A percentile compares a stretch with the other conserved stretches of the same genome.
Evolutionary conservation across 2,888 invertebrate genomes (phyloP).

Genomic region (Stenichneumon culpator): DNA sequence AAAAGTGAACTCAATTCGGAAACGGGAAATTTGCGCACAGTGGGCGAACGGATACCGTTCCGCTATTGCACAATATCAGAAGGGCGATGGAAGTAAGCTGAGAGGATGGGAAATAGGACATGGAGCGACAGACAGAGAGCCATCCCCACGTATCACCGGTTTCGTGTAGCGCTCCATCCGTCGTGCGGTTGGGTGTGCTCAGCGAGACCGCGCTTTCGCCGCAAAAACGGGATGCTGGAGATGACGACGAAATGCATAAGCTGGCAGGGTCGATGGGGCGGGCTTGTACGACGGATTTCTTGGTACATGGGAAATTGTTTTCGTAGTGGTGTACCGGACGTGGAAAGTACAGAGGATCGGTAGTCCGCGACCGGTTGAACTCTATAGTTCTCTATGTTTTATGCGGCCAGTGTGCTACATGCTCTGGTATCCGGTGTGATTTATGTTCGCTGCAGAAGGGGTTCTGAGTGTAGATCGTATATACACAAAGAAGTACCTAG

Average conservation of each 20-base stretch:
- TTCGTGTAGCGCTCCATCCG: constrained; percentile 15
- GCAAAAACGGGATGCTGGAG: constrained; percentile 44
- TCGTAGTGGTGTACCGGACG: constrained; percentile 20
- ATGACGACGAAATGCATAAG: constrained; percentile 63
- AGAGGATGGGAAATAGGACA: constrained; percentile 28
- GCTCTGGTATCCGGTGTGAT: constrained; percentile 52
- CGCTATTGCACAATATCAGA: constrained; percentile 25
- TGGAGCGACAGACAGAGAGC: constrained; percentile 23
- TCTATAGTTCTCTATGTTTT: constrained; percentile 43
- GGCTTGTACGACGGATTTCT: constrained; percentile 43
- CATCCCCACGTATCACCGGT: constrained; percentile 24
- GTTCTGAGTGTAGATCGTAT: constrained; percentile 19
- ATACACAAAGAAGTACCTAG: constrained; percentile 37
- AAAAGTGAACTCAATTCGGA: constrained; percentile 61
- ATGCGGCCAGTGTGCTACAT: constrained; percentile 29
- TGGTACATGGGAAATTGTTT: constrained; percentile 55
- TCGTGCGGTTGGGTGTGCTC: constrained; percentile 10
- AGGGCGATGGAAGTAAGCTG: constrained; percentile 32
- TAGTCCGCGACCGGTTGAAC: constrained; percentile 46
- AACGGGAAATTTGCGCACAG: constrained; percentile 65
- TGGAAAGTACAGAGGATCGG: constrained; percentile 35
- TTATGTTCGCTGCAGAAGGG: constrained; percentile 44
- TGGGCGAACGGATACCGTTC: constrained; percentile 42
- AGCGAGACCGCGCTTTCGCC: constrained; percentile 25
- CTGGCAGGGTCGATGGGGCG: constrained; percentile 17